These are phyloP conservation scores for Diorhabda sublineata DNA, from an alignment of 1,140 invertebrate species.

Conservation along the genomic window DNA sequence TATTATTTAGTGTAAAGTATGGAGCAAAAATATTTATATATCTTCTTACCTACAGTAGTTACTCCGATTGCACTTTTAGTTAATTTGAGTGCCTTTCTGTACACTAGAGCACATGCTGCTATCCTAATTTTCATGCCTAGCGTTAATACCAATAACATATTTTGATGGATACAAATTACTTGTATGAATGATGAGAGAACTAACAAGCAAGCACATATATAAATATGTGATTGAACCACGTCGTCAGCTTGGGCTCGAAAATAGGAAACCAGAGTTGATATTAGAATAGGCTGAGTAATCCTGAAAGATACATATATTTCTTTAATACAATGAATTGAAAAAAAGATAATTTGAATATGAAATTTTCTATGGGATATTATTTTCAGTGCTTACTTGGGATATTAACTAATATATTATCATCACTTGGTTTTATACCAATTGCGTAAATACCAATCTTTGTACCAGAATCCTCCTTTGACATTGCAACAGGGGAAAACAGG, in stretches of 20 bases:
- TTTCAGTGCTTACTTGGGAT: no score
- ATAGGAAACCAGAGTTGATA: conserved; percentile 22
- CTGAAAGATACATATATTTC: conserved; percentile 21
- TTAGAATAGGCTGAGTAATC: conserved; percentile 22
- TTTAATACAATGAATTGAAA: no score
- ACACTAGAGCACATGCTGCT: conserved; percentile 51
- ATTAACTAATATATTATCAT: no score
- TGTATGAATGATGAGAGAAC: conserved; percentile 65
- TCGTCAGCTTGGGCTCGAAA: conserved; percentile 12
- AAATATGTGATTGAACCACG: conserved; percentile 51
- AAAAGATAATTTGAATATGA: no score
- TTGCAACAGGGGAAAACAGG: no score
- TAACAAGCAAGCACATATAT: conserved; percentile 62
- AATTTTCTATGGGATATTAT: no score
- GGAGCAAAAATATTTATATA: no score
- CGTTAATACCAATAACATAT: conserved; percentile 60
- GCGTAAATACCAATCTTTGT: no score
- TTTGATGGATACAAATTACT: conserved; percentile 65
- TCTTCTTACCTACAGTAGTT: conserved; percentile 59
- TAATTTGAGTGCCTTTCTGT: conserved; percentile 62
- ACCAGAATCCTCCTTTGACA: no score
- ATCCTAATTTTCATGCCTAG: conserved; percentile 55
- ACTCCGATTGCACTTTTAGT: conserved; percentile 60
- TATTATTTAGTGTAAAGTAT: no score
- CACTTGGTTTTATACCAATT: no score